Evolutionary conservation across 2,888 invertebrate genomes (phyloP).

Genomic region (Erannis defoliaria): DNA sequence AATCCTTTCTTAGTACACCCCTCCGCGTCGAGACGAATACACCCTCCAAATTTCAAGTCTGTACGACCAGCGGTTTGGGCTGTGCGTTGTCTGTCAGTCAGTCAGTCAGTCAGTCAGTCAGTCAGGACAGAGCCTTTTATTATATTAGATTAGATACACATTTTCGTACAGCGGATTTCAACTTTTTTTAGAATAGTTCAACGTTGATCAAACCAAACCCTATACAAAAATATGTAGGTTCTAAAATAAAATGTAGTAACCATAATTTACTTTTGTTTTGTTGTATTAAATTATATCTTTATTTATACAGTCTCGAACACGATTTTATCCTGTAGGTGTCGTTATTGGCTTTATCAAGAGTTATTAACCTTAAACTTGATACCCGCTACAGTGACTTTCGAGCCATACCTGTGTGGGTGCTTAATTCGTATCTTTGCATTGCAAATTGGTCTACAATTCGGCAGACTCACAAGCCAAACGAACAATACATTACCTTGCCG

Average conservation of each 20-base stretch:
- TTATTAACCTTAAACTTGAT: slow-evolving; percentile 37
- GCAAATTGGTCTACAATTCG: slow-evolving; percentile 70
- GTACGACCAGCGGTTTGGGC: too few relatives aligned
- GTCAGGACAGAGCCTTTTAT: too few relatives aligned
- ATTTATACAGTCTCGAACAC: not conserved
- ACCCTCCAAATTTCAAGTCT: too few relatives aligned
- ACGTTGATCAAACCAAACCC: too few relatives aligned
- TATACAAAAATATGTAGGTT: too few relatives aligned
- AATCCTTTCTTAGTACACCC: too few relatives aligned
- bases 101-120: too few relatives aligned
- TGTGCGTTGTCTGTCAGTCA: too few relatives aligned
- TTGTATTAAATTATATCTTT: not conserved
- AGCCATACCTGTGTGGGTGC: slow-evolving; percentile 57
- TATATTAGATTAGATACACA: too few relatives aligned
- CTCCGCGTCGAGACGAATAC: too few relatives aligned
- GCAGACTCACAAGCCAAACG: slow-evolving; percentile 67
- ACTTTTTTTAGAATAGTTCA: too few relatives aligned
- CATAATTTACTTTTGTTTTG: not conserved
- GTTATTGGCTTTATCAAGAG: slow-evolving; percentile 16
- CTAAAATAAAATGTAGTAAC: not conserved
- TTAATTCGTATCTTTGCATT: slow-evolving; percentile 63
- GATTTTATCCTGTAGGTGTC: slow-evolving; percentile 17
- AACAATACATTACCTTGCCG: slow-evolving; percentile 71
- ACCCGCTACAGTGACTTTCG: slow-evolving; percentile 37
- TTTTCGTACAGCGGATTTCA: too few relatives aligned